Evolutionary conservation across 2,113 vertebrate species (phyloP), one percentile per base, ranked within the genome.

Genomic region (Egretta garzetta): DNA sequence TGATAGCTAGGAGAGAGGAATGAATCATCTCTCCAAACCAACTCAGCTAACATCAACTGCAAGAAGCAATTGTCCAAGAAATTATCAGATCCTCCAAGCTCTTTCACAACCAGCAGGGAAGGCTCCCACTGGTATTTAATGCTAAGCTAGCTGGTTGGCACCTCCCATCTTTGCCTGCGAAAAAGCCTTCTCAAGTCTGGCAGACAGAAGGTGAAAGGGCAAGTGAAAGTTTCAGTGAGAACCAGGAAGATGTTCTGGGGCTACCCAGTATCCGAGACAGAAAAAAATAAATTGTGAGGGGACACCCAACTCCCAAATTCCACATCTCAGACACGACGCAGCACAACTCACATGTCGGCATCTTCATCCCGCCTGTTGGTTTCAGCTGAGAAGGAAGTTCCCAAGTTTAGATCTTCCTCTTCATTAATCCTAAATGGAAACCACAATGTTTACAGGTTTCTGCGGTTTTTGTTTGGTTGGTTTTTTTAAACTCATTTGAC

Each of bases 281-380:
- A 26, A 62, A 63, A 43, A 58, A 50, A 5, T 2, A 60, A 68
- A 32, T 3, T 6, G 6, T 41, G 26, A 90, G 39, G 6, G 39
- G 49, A 37, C 26, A 76, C 15, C 14, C 20, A 76, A 35, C 9
- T 43, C 45, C 20, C 3, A 4, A 59, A 35, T 12, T 67, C 55
- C 70, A 37, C 45, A 45, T 6, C 60, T 37, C 49, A 89, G 60
- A 75, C 32, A 23, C 11, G 26, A 30, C 1, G 14, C 39, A 53
- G 67, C 86, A 70, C 12, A 14, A 97, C 99, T 62, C 98, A 99
- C 99, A 99, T 99, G 98, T 99, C 99, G 7, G 99, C 99, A 88
- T 99, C 99, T 97, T 99, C 99, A 52, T 99, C 99, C 92, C 99
- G 97, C 96, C 99, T 98, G 98, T 99, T 99, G 49, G 99, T 99